These are phyloP conservation scores for Cranoglanis bouderius DNA, from an alignment of 2,113 vertebrate genomes.

Conservation along the genomic window DNA sequence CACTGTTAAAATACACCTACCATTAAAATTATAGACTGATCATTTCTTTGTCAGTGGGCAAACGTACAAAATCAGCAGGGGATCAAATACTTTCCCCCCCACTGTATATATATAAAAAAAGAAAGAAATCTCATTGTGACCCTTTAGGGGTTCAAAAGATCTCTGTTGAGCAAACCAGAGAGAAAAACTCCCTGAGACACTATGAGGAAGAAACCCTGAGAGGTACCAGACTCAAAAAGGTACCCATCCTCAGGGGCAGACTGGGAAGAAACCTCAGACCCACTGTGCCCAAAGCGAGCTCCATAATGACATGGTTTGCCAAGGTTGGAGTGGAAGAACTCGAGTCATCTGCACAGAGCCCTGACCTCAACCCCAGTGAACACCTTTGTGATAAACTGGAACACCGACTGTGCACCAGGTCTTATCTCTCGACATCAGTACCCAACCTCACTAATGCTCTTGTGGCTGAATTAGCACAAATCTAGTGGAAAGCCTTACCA, in stretches of 20 bases:
- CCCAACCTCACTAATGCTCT: too few relatives aligned
- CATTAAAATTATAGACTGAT: too few relatives aligned
- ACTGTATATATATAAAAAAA: neutral
- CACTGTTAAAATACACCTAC: too few relatives aligned
- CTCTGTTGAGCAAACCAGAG: neutral
- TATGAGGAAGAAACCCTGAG: neutral
- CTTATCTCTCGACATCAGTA: too few relatives aligned
- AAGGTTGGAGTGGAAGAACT: neutral
- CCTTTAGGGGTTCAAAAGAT: neutral
- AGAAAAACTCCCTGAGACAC: neutral
- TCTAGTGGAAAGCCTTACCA: too few relatives aligned
- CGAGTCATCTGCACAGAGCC: neutral
- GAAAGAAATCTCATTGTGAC: neutral
- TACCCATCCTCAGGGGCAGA: neutral
- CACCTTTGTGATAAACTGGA: neutral
- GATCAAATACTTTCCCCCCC: too few relatives aligned
- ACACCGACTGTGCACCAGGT: neutral
- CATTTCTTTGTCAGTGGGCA: too few relatives aligned
- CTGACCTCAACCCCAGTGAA: neutral
- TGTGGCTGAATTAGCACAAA: too few relatives aligned
- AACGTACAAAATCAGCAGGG: too few relatives aligned
- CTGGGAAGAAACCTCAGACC: neutral
- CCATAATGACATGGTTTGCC: neutral
- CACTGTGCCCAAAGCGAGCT: neutral
- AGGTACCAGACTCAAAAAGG: neutral